Evolutionary conservation across 2,113 vertebrate genomes (phyloP), one percentile per base, ranked within the genome.

Genomic region (Corynorhinus townsendii): DNA sequence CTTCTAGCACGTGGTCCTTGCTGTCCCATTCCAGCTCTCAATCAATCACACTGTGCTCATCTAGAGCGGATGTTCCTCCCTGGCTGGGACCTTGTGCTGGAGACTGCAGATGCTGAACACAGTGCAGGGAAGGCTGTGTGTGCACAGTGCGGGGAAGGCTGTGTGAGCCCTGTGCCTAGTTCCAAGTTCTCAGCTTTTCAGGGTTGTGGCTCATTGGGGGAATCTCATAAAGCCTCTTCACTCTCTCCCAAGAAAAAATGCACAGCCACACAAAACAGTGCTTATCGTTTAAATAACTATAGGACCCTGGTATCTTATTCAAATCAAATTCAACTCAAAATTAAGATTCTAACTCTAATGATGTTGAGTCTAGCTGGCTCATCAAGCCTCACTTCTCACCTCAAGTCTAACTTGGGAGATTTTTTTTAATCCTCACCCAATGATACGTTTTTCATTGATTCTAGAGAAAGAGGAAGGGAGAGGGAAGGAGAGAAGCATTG

Each of bases 311-410:
- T 30, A 72, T 47, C 43, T 88, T 52, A 76, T 59, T 89, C 66
- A 43, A 76, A n/a, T 91, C 30, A 93, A 81, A 80, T 47, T 91
- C 59, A 45, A 62, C n/a, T 90, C n/a, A 95, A 81, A 96, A 84
- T 73, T 69, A 76, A 92, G 22, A 87, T 72, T 68, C 80, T 20
- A 52, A 35, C 14, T 94, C 64, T 69, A 66, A 59, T 19, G 4
- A 43, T 49, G 22, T 52, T 17, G 19, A 91, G 10, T 45, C 92
- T 43, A 68, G 22, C 38, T 17, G 45, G 47, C 28, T 49, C 64
- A 22, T 8, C 79, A 94, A 96, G 76, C 52, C 11, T 62, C 8
- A 62, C 38, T 94, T 62, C 20, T 45, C 11, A 52, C 7, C 45
- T 35, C 77, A 89, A 28, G 15, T 80, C 69, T 82, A 54, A 86